phyloP scores from a whole-genome alignment of 2,113 vertebrate species.

The Lethenteron camtschaticum region DNA sequence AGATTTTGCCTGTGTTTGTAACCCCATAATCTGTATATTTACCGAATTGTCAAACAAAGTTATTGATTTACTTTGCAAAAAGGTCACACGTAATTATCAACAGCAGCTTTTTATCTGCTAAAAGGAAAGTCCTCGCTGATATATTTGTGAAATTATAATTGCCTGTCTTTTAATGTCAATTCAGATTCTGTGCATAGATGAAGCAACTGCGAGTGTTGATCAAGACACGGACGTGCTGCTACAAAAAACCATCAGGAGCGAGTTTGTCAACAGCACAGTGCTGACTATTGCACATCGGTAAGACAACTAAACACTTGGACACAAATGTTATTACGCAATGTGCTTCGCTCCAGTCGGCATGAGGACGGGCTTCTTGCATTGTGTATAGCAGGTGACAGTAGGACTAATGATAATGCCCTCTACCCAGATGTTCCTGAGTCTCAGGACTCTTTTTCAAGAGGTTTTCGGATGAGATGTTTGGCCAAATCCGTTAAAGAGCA shows the following conservation, averaged over 20 bases:
- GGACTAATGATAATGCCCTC: not conserved
- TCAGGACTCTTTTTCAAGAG: not conserved
- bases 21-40: constrained; percentile 1
- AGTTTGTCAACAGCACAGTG: constrained; percentile 53
- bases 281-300: constrained; percentile 83
- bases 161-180: not conserved
- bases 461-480: not conserved
- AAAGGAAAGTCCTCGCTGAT: no score
- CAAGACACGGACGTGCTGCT: constrained; percentile 68
- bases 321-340: not conserved
- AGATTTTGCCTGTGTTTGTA: not conserved
- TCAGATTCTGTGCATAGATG: constrained; percentile 68
- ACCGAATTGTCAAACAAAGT: not conserved
- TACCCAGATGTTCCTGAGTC: not conserved
- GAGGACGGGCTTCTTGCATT: no score
- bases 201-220: constrained; percentile 87
- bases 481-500: not conserved
- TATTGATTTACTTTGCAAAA: not conserved
- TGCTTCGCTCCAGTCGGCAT: not conserved
- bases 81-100: no score
- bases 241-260: constrained; percentile 55
- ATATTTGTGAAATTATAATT: no score
- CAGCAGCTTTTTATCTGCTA: no score
- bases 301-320: not conserved
- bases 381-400: not conserved